These are phyloP conservation scores for Lepus europaeus DNA, from an alignment of 2,113 vertebrate genomes.

Conservation along the genomic window DNA sequence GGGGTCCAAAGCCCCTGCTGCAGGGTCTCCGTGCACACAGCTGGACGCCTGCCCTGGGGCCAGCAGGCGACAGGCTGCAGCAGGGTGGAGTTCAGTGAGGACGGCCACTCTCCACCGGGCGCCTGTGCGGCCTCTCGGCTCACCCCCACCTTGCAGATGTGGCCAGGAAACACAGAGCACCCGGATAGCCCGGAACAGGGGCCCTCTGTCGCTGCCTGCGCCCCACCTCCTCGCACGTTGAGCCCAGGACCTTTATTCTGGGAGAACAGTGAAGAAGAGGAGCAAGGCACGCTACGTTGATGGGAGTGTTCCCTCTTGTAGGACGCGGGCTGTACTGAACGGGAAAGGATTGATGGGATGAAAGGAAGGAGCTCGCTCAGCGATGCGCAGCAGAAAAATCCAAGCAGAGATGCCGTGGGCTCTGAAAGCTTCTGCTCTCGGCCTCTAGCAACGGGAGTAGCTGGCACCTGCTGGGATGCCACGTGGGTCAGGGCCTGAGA, in stretches of 20 bases:
- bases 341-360: background rate
- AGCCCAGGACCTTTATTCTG: background rate
- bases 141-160: background rate
- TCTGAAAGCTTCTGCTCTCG: constrained; percentile 32
- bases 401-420: background rate
- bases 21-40: no score
- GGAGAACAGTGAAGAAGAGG: background rate
- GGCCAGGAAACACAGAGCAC: background rate
- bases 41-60: background rate
- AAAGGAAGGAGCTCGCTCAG: background rate
- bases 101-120: background rate
- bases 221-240: background rate
- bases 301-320: background rate
- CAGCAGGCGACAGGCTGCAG: background rate
- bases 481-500: background rate
- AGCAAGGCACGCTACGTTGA: background rate
- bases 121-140: background rate
- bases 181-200: background rate
- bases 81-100: background rate
- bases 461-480: background rate
- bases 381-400: background rate
- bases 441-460: background rate
- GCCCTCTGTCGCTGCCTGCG: background rate
- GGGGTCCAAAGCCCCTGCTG: background rate
- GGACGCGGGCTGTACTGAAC: background rate